Evolutionary conservation across 2,888 invertebrate species (phyloP).

Genomic region (Prosopocoilus inquinatus): DNA sequence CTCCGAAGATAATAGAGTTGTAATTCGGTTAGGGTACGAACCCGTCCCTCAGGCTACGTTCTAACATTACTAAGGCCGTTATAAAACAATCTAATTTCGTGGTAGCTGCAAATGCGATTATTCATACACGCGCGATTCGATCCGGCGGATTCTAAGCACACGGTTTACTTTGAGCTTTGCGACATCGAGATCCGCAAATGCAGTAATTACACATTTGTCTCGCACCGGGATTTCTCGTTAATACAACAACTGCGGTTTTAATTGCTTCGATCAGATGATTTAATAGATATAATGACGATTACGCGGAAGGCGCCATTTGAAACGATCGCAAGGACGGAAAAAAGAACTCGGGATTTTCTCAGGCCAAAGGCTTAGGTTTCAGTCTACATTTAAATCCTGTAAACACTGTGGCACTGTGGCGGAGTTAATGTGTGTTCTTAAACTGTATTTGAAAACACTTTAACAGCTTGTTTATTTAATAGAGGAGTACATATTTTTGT

Average conservation of each 20-base stretch:
- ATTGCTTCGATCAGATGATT: too few relatives aligned
- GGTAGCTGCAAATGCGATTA: conserved; percentile 19
- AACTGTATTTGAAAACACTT: conserved; percentile 47
- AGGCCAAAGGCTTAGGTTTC: too few relatives aligned
- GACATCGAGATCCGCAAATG: too few relatives aligned
- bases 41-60: conserved; percentile 28
- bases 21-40: conserved; percentile 40
- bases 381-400: not conserved
- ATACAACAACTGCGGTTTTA: too few relatives aligned
- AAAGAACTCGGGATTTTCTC: too few relatives aligned
- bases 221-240: too few relatives aligned
- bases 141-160: conserved; percentile 15
- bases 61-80: conserved; percentile 16
- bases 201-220: too few relatives aligned
- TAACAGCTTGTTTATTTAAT: conserved; percentile 51
- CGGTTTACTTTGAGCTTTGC: not conserved
- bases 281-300: too few relatives aligned
- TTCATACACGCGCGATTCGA: conserved; percentile 20
- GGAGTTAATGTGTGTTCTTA: not conserved
- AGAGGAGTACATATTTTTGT: conserved; percentile 48
- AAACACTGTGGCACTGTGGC: not conserved
- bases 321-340: too few relatives aligned
- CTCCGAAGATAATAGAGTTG: conserved; percentile 41
- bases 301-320: too few relatives aligned
- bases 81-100: conserved; percentile 20